These are phyloP conservation scores for Apodemus sylvaticus DNA, from an alignment of 2,113 vertebrate species.

Conservation along the genomic window DNA sequence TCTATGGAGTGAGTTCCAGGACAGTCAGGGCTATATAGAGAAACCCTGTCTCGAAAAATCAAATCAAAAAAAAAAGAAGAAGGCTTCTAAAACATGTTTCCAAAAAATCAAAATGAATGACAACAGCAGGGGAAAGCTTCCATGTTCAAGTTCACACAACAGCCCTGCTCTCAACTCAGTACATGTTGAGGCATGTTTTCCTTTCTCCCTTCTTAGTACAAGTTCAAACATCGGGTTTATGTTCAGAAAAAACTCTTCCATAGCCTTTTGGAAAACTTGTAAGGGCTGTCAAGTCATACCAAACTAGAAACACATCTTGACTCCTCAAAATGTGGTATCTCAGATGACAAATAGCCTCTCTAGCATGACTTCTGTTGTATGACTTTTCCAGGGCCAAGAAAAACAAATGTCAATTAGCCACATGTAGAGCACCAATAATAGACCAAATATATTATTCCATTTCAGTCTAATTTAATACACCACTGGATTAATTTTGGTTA, in stretches of 20 bases:
- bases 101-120: not conserved
- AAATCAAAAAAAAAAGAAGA: too few relatives aligned
- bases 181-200: not conserved
- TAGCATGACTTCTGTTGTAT: not conserved
- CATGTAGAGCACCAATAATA: not conserved
- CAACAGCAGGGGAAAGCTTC: not conserved
- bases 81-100: not conserved
- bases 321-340: not conserved
- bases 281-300: not conserved
- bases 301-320: not conserved
- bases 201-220: not conserved
- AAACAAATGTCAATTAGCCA: not conserved
- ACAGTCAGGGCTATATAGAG: too few relatives aligned
- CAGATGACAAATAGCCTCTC: not conserved
- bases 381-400: too few relatives aligned
- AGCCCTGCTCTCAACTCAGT: not conserved
- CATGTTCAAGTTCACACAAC: not conserved
- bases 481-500: not conserved
- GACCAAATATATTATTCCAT: not conserved
- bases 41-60: too few relatives aligned
- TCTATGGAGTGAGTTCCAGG: too few relatives aligned
- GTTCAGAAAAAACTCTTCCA: not conserved
- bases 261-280: not conserved
- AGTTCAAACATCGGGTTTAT: not conserved
- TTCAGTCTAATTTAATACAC: not conserved